These are phyloP conservation scores for Solen grandis DNA, from an alignment of 1,140 invertebrate genomes.

Conservation along the genomic window DNA sequence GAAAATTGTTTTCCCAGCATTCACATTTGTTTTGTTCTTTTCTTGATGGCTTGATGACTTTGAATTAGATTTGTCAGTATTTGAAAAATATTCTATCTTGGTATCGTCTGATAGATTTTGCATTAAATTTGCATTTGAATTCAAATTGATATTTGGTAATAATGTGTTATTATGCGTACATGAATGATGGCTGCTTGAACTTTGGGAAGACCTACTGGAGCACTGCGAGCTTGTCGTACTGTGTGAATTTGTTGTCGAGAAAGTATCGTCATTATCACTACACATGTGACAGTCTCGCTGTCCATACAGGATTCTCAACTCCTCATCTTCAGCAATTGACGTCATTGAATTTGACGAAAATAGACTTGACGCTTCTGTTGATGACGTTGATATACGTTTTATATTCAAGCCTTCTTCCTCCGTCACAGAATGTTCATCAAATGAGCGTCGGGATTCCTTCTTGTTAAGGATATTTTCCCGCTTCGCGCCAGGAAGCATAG, in stretches of 20 bases:
- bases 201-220: slow-evolving; percentile 30
- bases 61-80: slow-evolving; percentile 26
- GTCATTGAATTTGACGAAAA: slow-evolving; percentile 65
- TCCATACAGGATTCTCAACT: slow-evolving; percentile 50
- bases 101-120: slow-evolving; percentile 65
- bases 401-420: slow-evolving; percentile 63
- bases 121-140: background rate
- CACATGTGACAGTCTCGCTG: slow-evolving; percentile 47
- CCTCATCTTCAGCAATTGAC: slow-evolving; percentile 62
- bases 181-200: slow-evolving; percentile 22
- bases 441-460: slow-evolving; percentile 54
- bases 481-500: slow-evolving; percentile 68
- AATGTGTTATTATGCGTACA: slow-evolving; percentile 40
- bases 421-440: slow-evolving; percentile 59
- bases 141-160: background rate
- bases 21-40: background rate
- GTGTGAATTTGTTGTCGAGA: slow-evolving; percentile 47
- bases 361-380: slow-evolving; percentile 64
- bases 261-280: slow-evolving; percentile 54
- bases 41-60: slow-evolving; percentile 4
- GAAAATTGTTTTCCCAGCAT: slow-evolving; percentile 54
- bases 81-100: slow-evolving; percentile 64
- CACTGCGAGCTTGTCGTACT: slow-evolving; percentile 34
- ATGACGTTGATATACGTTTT: slow-evolving; percentile 63
- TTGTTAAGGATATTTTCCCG: slow-evolving; percentile 59